Conservation (phyloP, 1,140 invertebrate genomes). For the Drosophila nannoptera region DNA sequence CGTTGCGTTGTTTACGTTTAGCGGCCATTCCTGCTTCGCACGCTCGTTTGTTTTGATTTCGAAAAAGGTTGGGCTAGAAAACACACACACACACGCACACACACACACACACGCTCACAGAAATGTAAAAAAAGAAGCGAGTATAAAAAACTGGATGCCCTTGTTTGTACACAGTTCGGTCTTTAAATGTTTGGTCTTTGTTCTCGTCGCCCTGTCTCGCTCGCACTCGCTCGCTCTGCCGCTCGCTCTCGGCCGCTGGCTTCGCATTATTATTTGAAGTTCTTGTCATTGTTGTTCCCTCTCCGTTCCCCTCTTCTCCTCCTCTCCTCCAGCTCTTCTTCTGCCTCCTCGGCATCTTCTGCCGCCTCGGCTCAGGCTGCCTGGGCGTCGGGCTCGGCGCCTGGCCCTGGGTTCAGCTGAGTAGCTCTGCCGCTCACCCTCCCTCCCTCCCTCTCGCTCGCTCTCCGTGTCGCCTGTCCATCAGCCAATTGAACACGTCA, state of each 20-base stretch:
- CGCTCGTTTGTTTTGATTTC: conserved; percentile 73
- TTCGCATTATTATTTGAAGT: conserved; percentile 46
- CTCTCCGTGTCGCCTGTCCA: conserved; percentile 41
- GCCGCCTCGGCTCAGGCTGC: conserved; percentile 12
- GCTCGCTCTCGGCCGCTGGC: background rate
- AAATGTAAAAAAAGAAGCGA: background rate
- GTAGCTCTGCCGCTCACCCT: too few species aligned
- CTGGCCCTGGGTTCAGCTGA: too few species aligned
- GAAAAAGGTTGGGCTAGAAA: conserved; percentile 55
- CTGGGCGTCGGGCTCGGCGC: background rate
- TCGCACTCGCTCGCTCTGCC: background rate
- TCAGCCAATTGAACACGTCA: conserved; percentile 37
- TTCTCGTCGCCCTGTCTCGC: conserved; percentile 25
- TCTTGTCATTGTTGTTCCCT: conserved; percentile 43
- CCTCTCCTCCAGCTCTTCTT: too few species aligned
- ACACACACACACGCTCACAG: too few species aligned
- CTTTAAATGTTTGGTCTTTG: conserved; percentile 58
- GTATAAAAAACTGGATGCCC: conserved; percentile 63
- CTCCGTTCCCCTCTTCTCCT: too few species aligned
- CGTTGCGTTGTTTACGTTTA: conserved; percentile 72
- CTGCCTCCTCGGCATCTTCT: too few species aligned
- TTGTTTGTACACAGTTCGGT: conserved; percentile 54
- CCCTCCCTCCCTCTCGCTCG: too few species aligned
- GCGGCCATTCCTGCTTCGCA: conserved; percentile 67
- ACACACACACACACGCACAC: conserved; percentile 11